phyloP scores from a whole-genome alignment of 2,888 invertebrate genomes.

The Ecdyonurus torrentis region DNA sequence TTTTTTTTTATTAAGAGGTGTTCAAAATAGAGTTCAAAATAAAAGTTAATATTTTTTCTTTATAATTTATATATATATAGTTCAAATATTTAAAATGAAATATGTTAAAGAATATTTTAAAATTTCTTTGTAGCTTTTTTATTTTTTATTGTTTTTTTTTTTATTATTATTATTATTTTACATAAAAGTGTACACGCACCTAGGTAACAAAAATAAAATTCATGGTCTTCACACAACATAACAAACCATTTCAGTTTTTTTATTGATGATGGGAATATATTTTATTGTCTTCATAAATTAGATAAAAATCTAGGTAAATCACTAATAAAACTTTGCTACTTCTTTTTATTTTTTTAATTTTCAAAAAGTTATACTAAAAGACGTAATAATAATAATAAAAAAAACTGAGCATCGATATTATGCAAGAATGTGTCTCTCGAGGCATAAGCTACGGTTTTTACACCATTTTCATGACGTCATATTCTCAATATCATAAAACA shows the following conservation, averaged over 20 bases:
- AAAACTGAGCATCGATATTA: not conserved
- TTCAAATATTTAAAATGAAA: not conserved
- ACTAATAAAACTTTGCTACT: not conserved
- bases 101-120: not conserved
- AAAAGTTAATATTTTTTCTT: not conserved
- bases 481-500: not conserved
- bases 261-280: no score
- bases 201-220: no score
- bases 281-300: no score
- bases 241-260: no score
- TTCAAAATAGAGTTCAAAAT: no score
- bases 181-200: not conserved
- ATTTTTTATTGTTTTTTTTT: not conserved
- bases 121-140: not conserved
- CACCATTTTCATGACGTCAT: not conserved
- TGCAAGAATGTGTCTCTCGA: not conserved
- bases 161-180: not conserved
- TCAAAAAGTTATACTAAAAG: not conserved
- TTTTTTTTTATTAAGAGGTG: no score
- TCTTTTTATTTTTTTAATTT: not conserved
- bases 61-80: not conserved
- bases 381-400: not conserved
- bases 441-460: not conserved
- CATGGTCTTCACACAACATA: no score
- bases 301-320: not conserved